Evolutionary conservation across 2,113 vertebrate species (phyloP).

Genomic region (Callocephalon fimbriatum): DNA sequence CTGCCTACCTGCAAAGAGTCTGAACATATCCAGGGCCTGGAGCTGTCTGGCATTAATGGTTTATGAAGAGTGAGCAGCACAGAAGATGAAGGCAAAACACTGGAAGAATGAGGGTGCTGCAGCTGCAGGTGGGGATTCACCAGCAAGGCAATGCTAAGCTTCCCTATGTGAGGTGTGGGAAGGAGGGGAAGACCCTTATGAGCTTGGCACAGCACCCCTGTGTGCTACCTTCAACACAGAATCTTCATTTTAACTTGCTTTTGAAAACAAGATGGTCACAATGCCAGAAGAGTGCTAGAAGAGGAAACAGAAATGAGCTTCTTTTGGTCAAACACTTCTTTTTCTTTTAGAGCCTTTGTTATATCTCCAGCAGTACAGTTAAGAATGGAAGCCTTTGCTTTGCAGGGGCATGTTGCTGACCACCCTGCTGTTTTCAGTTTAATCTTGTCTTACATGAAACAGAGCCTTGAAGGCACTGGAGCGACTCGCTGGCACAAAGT

Average conservation of each 20-base stretch:
- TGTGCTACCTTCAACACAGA: neutral
- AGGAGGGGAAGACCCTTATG: neutral
- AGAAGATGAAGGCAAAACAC: neutral
- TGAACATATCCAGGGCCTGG: neutral
- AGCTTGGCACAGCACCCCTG: neutral
- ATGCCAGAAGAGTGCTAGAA: neutral
- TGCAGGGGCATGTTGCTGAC: neutral
- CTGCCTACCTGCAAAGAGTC: neutral
- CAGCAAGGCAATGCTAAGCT: neutral
- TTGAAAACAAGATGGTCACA: neutral
- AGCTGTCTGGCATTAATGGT: neutral
- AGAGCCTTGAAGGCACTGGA: neutral
- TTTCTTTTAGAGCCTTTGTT: neutral
- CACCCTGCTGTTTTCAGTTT: neutral
- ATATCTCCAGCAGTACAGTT: neutral
- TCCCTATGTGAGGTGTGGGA: neutral
- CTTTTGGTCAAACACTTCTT: accelerated
- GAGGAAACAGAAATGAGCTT: neutral
- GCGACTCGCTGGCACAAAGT: accelerated
- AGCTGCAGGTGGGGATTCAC: neutral
- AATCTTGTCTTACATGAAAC: neutral
- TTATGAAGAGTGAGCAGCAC: neutral
- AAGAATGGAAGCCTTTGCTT: neutral
- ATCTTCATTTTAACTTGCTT: neutral
- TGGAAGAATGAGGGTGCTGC: neutral